Percentiles rank a stretch among this genome's conserved stretches.
Evolutionary conservation across 2,113 vertebrate species (phyloP).

Genomic region (Campylomormyrus numenius): DNA sequence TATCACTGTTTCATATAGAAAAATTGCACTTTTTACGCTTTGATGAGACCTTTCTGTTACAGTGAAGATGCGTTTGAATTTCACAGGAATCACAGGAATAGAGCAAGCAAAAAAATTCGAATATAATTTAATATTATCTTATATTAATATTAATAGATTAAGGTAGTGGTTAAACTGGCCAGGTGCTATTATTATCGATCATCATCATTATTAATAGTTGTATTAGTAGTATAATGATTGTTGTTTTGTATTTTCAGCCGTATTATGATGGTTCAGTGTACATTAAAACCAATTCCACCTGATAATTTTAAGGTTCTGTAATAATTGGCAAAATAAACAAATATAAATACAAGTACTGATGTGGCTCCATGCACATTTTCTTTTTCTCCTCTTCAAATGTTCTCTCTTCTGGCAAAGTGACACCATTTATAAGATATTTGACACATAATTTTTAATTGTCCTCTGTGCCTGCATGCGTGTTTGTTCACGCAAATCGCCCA

Average conservation of each 20-base stretch:
- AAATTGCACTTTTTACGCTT: not conserved
- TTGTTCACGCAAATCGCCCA: not conserved
- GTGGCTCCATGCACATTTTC: not conserved
- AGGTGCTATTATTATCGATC: not conserved
- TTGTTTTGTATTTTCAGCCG: not conserved
- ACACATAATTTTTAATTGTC: not conserved
- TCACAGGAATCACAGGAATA: not conserved
- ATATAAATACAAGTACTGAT: not conserved
- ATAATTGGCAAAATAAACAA: not conserved
- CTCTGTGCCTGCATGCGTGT: not conserved
- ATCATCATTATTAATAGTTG: not conserved
- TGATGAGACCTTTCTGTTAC: not conserved
- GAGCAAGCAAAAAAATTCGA: not conserved
- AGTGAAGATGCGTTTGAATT: not conserved
- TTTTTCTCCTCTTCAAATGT: not conserved
- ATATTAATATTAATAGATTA: not conserved
- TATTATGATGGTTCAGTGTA: not conserved
- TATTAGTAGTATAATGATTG: not conserved
- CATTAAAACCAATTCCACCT: not conserved
- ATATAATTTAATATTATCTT: not conserved
- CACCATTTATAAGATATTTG: not conserved
- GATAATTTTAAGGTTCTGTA: not conserved
- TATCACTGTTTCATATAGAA: not conserved
- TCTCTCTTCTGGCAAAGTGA: not conserved
- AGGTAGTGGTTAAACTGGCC: not conserved